Conservation (phyloP, 1,140 invertebrate genomes). For the Calycopis cecrops region DNA sequence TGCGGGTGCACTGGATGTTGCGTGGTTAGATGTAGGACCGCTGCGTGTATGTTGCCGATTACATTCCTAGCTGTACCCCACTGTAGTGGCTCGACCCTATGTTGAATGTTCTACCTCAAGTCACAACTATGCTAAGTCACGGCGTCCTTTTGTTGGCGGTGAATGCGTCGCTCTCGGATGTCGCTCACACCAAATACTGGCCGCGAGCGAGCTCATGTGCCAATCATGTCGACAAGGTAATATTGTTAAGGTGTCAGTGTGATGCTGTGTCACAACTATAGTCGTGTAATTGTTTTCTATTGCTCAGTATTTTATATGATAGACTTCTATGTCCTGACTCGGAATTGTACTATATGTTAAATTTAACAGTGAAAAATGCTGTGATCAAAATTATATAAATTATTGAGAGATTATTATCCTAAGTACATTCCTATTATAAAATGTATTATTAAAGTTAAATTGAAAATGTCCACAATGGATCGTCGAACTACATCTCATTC, state of each 20-base stretch:
- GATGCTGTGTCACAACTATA: slow-evolving; percentile 57
- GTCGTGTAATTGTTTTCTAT: slow-evolving; percentile 68
- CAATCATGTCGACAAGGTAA: slow-evolving; percentile 65
- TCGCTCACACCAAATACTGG: slow-evolving; percentile 64
- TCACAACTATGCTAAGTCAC: slow-evolving; percentile 60
- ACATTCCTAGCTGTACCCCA: slow-evolving; percentile 70
- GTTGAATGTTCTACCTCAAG: slow-evolving; percentile 65
- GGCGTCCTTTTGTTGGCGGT: slow-evolving; percentile 28
- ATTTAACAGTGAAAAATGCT: slow-evolving; percentile 72
- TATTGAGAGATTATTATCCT: slow-evolving; percentile 73
- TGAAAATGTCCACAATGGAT: slow-evolving; percentile 47
- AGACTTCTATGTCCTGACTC: slow-evolving; percentile 55
- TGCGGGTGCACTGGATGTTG: slow-evolving; percentile 44
- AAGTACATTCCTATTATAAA: slow-evolving; percentile 73
- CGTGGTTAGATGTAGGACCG: slow-evolving; percentile 51
- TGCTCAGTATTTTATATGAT: slow-evolving; percentile 71
- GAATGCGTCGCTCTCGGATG: neutral
- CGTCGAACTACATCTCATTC: slow-evolving; percentile 1
- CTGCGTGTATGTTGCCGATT: slow-evolving; percentile 62
- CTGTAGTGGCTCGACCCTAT: slow-evolving; percentile 64
- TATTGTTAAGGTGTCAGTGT: slow-evolving; percentile 65
- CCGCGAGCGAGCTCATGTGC: slow-evolving; percentile 56
- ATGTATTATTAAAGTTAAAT: slow-evolving; percentile 64
- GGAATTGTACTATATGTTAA: slow-evolving; percentile 70
- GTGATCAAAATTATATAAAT: slow-evolving; percentile 75